phyloP scores from a whole-genome alignment of 2,888 invertebrate species.

The Morpho achilles region DNA sequence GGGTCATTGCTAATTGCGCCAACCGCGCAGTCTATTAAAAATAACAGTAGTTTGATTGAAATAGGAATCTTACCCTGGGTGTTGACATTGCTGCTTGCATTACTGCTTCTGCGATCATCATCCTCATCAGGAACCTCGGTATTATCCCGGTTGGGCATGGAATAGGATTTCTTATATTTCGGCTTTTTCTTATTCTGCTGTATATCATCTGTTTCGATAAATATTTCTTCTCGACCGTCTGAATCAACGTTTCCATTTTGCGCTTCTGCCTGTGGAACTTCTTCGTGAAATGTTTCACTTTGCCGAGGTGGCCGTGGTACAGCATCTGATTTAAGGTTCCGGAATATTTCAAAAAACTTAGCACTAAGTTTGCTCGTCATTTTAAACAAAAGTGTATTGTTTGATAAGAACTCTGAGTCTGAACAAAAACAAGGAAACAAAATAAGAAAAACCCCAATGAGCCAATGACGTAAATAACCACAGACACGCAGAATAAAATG shows the following conservation, averaged over 20 bases:
- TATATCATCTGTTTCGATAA: slow-evolving; percentile 42
- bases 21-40: too few species aligned
- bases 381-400: slow-evolving; percentile 14
- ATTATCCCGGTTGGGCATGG: slow-evolving; percentile 24
- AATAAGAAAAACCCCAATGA: slow-evolving; percentile 13
- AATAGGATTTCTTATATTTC: slow-evolving; percentile 41
- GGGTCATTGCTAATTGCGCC: too few species aligned
- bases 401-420: background rate
- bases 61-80: slow-evolving; percentile 50
- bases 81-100: slow-evolving; percentile 46
- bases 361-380: slow-evolving; percentile 37
- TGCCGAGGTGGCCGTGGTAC: slow-evolving; percentile 68
- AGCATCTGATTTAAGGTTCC: slow-evolving; percentile 72
- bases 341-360: slow-evolving; percentile 59
- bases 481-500: background rate
- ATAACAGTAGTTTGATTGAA: too few species aligned
- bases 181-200: slow-evolving; percentile 41
- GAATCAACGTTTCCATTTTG: slow-evolving; percentile 39
- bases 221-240: slow-evolving; percentile 45
- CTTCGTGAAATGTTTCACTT: slow-evolving; percentile 29
- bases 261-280: slow-evolving; percentile 26
- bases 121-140: slow-evolving; percentile 24
- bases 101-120: slow-evolving; percentile 33
- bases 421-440: slow-evolving; percentile 3
- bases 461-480: slow-evolving; percentile 13